phyloP scores from a whole-genome alignment of 2,888 invertebrate genomes.

The Pardosa pseudoannulata region DNA sequence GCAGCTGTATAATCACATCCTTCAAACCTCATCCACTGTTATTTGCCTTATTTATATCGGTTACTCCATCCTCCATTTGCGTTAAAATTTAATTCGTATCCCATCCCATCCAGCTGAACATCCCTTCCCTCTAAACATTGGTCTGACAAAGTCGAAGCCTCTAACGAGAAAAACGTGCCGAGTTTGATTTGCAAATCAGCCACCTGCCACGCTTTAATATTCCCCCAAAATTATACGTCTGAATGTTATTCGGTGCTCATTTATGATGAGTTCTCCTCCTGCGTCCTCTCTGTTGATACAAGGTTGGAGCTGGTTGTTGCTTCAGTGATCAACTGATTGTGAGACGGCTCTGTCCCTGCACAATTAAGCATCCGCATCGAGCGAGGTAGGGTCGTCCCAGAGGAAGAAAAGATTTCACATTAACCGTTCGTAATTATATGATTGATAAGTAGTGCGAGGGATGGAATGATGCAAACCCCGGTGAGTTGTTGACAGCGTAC shows the following conservation, averaged over 20 bases:
- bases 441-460: too few species aligned
- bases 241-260: not conserved
- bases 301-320: not conserved
- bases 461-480: too few species aligned
- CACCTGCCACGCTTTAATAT: slow-evolving; percentile 5
- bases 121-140: not conserved
- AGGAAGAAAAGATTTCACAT: not conserved
- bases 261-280: not conserved
- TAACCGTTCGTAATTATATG: not conserved
- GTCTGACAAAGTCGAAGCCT: not conserved
- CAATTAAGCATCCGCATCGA: not conserved
- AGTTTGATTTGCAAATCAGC: not conserved
- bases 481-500: too few species aligned
- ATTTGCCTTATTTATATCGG: too few species aligned
- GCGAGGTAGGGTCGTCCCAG: not conserved
- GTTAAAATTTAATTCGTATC: not conserved
- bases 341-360: not conserved
- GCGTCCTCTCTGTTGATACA: not conserved
- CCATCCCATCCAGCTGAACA: not conserved
- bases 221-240: slow-evolving; percentile 1
- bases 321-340: not conserved
- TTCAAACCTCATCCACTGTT: too few species aligned
- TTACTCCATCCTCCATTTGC: not conserved
- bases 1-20: too few species aligned
- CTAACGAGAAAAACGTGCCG: not conserved